A percentile compares a stretch with the other conserved stretches of the same genome.
These are phyloP conservation scores for Oreotrochilus melanogaster DNA, from an alignment of 2,113 vertebrate species.

Conservation along the genomic window DNA sequence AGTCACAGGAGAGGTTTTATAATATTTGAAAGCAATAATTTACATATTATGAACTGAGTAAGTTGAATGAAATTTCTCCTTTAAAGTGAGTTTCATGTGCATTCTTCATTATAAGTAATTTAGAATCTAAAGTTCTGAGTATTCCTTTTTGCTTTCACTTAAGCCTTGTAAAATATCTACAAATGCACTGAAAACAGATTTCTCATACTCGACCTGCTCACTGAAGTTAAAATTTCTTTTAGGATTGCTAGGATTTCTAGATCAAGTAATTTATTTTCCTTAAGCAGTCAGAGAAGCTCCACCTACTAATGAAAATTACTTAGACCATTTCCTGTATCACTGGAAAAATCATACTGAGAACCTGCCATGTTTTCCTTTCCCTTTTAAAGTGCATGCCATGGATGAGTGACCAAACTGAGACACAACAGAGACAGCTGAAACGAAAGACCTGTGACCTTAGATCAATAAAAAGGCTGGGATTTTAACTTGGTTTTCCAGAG, in stretches of 20 bases:
- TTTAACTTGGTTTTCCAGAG: neutral
- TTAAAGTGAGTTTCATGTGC: neutral
- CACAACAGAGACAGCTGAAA: neutral
- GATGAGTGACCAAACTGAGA: neutral
- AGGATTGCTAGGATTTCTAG: neutral
- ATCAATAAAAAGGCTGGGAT: neutral
- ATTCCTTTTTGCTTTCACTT: neutral
- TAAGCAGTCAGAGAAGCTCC: neutral
- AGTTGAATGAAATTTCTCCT: neutral
- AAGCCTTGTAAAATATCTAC: neutral
- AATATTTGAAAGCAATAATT: neutral
- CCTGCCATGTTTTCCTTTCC: neutral
- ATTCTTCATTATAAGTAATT: neutral
- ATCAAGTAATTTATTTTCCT: neutral
- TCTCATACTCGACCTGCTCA: neutral
- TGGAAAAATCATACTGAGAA: neutral
- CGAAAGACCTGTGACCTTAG: neutral
- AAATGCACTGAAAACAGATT: neutral
- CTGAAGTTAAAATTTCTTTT: neutral
- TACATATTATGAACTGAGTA: neutral
- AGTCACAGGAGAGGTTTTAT: neutral
- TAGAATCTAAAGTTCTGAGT: neutral
- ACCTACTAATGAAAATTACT: neutral
- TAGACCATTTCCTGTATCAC: neutral
- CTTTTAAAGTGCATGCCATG: neutral